Base-by-base conservation (phyloP, 2,113 vertebrate genomes). In the Ornithorhynchus anatinus region DNA sequence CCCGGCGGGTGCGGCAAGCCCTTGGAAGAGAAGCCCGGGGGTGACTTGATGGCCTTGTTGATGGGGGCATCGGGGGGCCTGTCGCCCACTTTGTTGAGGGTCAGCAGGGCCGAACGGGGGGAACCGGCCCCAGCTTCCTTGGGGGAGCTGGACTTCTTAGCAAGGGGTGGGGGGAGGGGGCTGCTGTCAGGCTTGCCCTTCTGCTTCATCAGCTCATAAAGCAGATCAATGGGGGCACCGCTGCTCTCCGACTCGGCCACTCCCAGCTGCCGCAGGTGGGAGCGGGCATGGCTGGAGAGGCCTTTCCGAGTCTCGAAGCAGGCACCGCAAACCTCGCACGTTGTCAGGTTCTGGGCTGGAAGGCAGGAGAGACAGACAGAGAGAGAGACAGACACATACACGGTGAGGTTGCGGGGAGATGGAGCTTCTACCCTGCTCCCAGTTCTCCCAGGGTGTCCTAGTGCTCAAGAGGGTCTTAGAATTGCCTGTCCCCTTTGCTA, bases 281-380 rank as follows among this genome's bases (percentile, higher is more conserved):
- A 97, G 44, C 96, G 95, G 1, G 96, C 95, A 15, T 98, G 97
- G 90, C 94, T 97, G 40, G 96, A 97, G 1, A 98, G 87, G 5
- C 95, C 96, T 16, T 96, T 95, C 56, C 94, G 89, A 10, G 95
- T 98, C 79, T 96, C 96, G 44, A 97, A 97, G 72, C 92, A 93
- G 85, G 95, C 92, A 16, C 94, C 93, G 22, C 97, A 98, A 39
- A 97, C 93, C 81, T 95, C 94, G 10, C 96, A 99, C 73, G 95
- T 96, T 44, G 96, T 91, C 59, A 94, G 86, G 89, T 86, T 91
- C 81, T 88, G 90, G 63, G 86, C 95, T 93, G 63, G 48, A 88
- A 72, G 64, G 69, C 2, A 43, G 80, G 43, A 83, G 1, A 35
- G 45, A n/a, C n/a, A 60, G 58, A 70, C 48, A 76, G 20, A 33